phyloP scores from a whole-genome alignment of 2,797 vertebrate species.

The Cuculus canorus region DNA sequence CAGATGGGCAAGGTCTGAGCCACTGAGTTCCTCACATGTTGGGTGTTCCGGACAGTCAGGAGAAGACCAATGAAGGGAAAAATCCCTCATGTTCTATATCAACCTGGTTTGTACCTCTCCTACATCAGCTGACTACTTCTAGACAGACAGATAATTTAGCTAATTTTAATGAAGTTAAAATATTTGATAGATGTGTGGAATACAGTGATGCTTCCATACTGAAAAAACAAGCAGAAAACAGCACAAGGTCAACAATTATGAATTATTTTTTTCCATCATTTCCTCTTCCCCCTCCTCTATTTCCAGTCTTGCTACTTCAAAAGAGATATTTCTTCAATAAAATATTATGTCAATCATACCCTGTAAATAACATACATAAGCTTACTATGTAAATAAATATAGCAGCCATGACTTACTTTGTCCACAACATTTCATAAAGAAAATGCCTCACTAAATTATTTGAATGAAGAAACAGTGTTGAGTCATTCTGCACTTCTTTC shows the following conservation, averaged over 20 bases:
- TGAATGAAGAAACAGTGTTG: not conserved
- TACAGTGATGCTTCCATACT: not conserved
- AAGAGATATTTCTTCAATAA: not conserved
- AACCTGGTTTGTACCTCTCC: not conserved
- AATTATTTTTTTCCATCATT: not conserved
- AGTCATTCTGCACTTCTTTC: not conserved
- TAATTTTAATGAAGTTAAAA: not conserved
- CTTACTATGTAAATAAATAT: slow-evolving; percentile 4
- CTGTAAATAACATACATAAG: not conserved
- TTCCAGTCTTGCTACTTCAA: slow-evolving; percentile 5
- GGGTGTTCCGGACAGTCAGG: not conserved
- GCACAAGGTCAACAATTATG: not conserved
- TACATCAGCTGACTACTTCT: not conserved
- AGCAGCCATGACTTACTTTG: slow-evolving; percentile 10
- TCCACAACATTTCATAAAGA: slow-evolving; percentile 11
- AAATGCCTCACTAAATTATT: not conserved
- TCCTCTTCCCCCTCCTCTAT: not conserved
- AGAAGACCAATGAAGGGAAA: not conserved
- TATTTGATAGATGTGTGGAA: not conserved
- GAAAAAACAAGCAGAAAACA: not conserved
- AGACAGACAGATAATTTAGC: not conserved
- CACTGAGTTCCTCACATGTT: not conserved
- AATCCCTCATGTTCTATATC: not conserved
- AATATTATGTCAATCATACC: not conserved
- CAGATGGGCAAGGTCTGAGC: not conserved